Conservation (phyloP, 1,140 invertebrate genomes). For the Anastrepha obliqua region DNA sequence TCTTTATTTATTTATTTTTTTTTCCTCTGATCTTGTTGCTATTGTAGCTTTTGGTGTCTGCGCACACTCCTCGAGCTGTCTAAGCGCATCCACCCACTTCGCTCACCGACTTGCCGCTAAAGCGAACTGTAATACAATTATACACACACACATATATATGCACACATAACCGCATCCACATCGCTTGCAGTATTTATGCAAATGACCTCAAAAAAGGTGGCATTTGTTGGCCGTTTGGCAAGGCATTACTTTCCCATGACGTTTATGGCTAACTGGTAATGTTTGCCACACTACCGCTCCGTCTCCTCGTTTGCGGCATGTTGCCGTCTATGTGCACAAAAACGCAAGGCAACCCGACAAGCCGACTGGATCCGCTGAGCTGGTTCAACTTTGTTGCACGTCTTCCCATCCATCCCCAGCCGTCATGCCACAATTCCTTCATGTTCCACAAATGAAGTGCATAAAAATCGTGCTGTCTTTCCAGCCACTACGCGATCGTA, state of each 20-base stretch:
- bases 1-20: no score
- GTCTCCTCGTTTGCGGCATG: no score
- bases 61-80: not conserved
- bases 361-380: not conserved
- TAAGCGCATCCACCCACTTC: slow-evolving; percentile 32
- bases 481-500: no score
- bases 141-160: not conserved
- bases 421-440: not conserved
- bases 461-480: slow-evolving; percentile 9
- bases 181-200: slow-evolving; percentile 12
- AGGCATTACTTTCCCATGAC: slow-evolving; percentile 37
- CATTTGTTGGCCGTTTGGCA: slow-evolving; percentile 11
- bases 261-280: not conserved
- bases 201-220: slow-evolving; percentile 36
- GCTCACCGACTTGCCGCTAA: not conserved
- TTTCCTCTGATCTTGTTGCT: not conserved
- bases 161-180: not conserved
- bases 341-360: not conserved
- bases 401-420: not conserved
- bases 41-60: not conserved
- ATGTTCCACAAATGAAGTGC: not conserved
- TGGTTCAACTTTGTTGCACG: not conserved
- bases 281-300: not conserved
- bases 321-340: not conserved
- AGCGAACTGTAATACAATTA: not conserved